Conservation (phyloP, 2,797 vertebrate species). For the Petrocephalus sullivani region DNA sequence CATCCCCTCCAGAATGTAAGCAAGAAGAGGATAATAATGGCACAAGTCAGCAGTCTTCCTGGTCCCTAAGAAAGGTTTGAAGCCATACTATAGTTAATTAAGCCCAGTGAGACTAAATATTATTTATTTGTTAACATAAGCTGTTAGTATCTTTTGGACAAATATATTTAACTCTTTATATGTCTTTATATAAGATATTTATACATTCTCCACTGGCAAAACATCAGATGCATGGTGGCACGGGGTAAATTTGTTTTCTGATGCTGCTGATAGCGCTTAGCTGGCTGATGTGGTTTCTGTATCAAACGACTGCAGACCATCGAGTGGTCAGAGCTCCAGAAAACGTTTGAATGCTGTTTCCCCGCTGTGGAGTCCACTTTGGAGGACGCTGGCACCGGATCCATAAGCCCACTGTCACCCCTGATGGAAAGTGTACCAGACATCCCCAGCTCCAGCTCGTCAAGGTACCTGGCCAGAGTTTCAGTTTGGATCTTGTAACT, state of each 20-base stretch:
- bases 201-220: background rate
- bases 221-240: background rate
- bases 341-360: constrained; percentile 18
- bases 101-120: background rate
- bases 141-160: background rate
- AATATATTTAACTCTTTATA: background rate
- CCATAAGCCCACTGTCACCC: constrained; percentile 10
- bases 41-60: background rate
- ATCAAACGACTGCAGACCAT: background rate
- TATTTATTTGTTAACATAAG: background rate
- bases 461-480: background rate
- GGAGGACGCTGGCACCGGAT: background rate
- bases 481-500: background rate
- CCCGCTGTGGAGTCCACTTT: background rate
- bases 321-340: background rate
- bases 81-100: background rate
- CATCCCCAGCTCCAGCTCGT: background rate
- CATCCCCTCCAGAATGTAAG: background rate
- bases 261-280: background rate
- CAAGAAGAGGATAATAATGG: background rate
- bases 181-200: background rate
- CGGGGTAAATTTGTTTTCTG: background rate
- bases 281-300: background rate
- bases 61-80: constrained; percentile 19
- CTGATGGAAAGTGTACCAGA: constrained; percentile 12